Percentiles rank a stretch among this genome's conserved stretches.
Conservation (phyloP, 2,797 vertebrate genomes). For the Mustela erminea region DNA sequence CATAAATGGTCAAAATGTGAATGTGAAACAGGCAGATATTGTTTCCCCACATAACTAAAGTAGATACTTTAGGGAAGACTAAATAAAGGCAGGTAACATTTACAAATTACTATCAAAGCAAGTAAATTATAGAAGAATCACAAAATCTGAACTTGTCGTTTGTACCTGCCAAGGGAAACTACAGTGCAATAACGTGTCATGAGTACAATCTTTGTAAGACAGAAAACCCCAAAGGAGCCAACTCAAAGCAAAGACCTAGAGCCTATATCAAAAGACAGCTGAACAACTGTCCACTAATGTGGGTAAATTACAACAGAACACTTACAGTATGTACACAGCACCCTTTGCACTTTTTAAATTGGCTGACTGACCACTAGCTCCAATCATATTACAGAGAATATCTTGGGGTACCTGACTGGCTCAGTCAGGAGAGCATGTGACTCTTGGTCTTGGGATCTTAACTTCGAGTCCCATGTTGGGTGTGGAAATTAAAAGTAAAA, state of each 20-base stretch:
- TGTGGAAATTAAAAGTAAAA: background rate
- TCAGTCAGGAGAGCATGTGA: background rate
- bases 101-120: background rate
- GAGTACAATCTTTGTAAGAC: background rate
- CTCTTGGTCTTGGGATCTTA: background rate
- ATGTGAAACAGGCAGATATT: background rate
- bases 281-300: background rate
- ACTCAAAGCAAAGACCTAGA: background rate
- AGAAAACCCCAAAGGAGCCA: background rate
- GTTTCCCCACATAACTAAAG: background rate
- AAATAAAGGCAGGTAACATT: slow-evolving; percentile 26
- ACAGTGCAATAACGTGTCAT: background rate
- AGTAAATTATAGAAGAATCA: background rate
- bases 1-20: background rate
- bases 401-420: background rate
- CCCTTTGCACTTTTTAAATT: background rate
- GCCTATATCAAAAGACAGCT: background rate
- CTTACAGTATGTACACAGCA: background rate
- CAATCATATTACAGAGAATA: background rate
- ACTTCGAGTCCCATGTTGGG: background rate
- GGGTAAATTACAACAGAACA: background rate
- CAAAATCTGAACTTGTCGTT: background rate
- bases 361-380: background rate
- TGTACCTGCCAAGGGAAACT: background rate
- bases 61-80: background rate